phyloP scores from a whole-genome alignment of 2,113 vertebrate genomes.

The Ailuropoda melanoleuca region DNA sequence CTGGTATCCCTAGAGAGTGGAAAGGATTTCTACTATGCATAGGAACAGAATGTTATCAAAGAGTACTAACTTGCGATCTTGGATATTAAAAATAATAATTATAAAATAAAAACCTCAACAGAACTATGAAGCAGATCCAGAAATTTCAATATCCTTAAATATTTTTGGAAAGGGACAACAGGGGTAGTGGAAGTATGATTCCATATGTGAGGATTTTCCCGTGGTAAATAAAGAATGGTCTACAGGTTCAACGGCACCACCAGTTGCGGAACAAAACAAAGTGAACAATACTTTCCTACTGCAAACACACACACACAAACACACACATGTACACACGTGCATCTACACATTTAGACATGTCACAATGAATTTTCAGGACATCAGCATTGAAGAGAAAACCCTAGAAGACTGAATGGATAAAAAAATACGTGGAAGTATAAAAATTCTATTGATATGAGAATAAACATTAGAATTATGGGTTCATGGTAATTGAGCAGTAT shows the following conservation, averaged over 20 bases:
- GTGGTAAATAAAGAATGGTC: conserved; percentile 12
- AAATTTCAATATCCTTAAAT: background rate
- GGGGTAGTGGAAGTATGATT: background rate
- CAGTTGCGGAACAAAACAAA: background rate
- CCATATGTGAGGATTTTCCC: background rate
- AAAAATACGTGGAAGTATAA: conserved; percentile 23
- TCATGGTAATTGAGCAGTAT: background rate
- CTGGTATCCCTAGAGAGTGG: background rate
- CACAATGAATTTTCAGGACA: background rate
- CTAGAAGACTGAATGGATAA: background rate
- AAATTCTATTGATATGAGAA: background rate
- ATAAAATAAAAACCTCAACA: background rate
- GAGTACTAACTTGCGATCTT: background rate
- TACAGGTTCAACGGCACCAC: background rate
- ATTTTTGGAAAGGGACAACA: background rate
- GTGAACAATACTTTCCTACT: background rate
- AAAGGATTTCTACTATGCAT: background rate
- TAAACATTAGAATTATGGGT: background rate
- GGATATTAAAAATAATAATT: conserved; percentile 12
- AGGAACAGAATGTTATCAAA: background rate
- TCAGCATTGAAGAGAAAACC: background rate
- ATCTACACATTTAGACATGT: background rate
- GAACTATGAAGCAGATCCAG: background rate
- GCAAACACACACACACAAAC: background rate
- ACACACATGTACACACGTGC: background rate